Evolutionary conservation across 30 jellyfish, hydroid and myxozoan species (phyloP).

Genomic region (Chrysaora quinquecirrha): DNA sequence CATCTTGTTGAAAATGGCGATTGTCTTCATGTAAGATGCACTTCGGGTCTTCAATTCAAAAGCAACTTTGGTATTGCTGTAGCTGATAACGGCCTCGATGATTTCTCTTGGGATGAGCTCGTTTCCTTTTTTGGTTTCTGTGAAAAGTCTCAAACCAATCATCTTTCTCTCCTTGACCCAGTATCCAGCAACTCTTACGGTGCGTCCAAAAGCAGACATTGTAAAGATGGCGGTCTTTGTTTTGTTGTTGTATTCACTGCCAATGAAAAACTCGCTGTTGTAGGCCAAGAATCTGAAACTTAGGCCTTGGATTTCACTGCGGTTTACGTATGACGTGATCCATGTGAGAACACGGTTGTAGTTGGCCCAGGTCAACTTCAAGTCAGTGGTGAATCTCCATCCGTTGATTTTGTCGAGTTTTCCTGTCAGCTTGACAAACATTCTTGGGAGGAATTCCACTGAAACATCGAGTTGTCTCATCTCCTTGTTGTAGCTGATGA

Average conservation of each 20-base stretch:
- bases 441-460: slow-evolving; percentile 93
- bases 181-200: slow-evolving; percentile 42
- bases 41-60: slow-evolving; percentile 43
- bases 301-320: slow-evolving; percentile 43
- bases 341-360: slow-evolving; percentile 71
- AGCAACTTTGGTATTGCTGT: slow-evolving; percentile 31
- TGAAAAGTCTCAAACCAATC: slow-evolving; percentile 28
- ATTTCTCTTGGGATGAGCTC: slow-evolving; percentile 31
- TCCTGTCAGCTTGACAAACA: slow-evolving; percentile 81
- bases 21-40: slow-evolving; percentile 23
- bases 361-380: slow-evolving; percentile 76
- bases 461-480: slow-evolving; percentile 68
- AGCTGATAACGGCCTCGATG: slow-evolving; percentile 51
- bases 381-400: slow-evolving; percentile 78
- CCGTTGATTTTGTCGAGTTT: slow-evolving; percentile 84
- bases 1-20: slow-evolving; percentile 35
- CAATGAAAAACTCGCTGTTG: slow-evolving; percentile 41
- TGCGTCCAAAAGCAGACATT: slow-evolving; percentile 61
- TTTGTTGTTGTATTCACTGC: slow-evolving; percentile 52
- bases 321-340: slow-evolving; percentile 65
- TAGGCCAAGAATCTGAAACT: slow-evolving; percentile 50
- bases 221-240: slow-evolving; percentile 46
- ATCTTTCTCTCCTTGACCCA: slow-evolving; percentile 57
- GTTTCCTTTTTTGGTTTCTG: slow-evolving; percentile 42
- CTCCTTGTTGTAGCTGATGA: slow-evolving; percentile 71